Evolutionary conservation across 2,888 invertebrate genomes (phyloP), one percentile per base, ranked within the genome.

Genomic region (Cephus rjabovi): DNA sequence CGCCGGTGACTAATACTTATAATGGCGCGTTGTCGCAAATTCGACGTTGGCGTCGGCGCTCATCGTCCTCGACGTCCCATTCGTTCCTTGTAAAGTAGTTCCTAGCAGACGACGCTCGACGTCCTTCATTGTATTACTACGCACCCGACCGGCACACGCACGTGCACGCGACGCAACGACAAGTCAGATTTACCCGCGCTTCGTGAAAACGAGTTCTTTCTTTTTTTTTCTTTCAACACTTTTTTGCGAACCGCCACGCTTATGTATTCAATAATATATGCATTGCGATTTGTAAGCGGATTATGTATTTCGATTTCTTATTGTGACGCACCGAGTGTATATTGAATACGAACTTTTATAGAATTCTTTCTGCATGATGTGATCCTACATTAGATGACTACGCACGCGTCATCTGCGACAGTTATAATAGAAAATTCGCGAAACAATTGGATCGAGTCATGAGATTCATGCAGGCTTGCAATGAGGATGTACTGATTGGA

Each of bases 401-500:
- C 40, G 40, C 23, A 56, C 40, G 40, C 40, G 40, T 56, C 40
- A 56, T 56, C 9, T 23, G 40, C 40, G 6, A 56, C 40, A 23
- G 40, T 73, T 76, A 78, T 74, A 81, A 81, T 78, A 83, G 78
- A 82, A 82, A 86, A 88, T 86, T 87, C 84, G 85, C 85, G 84
- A 88, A 89, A 89, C 86, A 87, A 88, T 88, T 86, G 86, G 84
- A 82, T 83, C 83, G 84, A 84, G 82, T 86, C 86, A 89, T 86
- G 87, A 88, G 87, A 88, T 88, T 88, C 86, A 84, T 87, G 85
- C 85, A 81, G 77, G 85, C 84, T 85, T 84, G 86, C 88, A 89
- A 90, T 89, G 90, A 90, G 90, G 90, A 90, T 90, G 90, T 90
- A 85, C 89, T 89, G 90, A 90, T 90, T 90, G 88, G 87, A 86